phyloP scores from a whole-genome alignment of 2,888 invertebrate species.

The Sinotaia quadrata region DNA sequence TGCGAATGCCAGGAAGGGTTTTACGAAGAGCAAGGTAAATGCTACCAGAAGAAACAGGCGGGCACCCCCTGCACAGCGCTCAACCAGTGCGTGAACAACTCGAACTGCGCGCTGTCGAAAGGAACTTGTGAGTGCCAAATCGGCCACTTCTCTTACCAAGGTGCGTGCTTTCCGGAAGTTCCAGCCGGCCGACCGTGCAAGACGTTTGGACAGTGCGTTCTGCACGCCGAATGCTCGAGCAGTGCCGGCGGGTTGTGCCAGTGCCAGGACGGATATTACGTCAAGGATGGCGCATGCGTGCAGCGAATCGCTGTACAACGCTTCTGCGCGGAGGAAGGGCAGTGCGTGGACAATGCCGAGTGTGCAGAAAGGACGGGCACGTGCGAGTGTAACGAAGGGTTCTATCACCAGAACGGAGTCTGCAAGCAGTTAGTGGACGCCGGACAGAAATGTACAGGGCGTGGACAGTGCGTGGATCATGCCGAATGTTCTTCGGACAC shows the following conservation, averaged over 20 bases:
- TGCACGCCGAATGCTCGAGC: constrained; percentile 32
- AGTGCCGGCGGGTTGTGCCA: constrained; percentile 28
- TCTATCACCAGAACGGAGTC: constrained; percentile 23
- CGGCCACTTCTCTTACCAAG: constrained; percentile 25
- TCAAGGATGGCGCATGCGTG: constrained; percentile 27
- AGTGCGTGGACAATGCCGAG: constrained; percentile 31
- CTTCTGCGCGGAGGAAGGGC: constrained; percentile 21
- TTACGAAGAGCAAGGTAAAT: constrained; percentile 22
- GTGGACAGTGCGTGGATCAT: constrained; percentile 26
- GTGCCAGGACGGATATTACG: constrained; percentile 27
- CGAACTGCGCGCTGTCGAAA: constrained; percentile 26
- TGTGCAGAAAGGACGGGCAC: constrained; percentile 28
- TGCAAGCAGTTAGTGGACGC: constrained; percentile 15
- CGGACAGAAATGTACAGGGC: constrained; percentile 19
- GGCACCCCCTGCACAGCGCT: constrained; percentile 18
- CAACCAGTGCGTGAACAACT: constrained; percentile 31
- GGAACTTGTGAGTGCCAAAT: constrained; percentile 25
- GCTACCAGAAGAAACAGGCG: constrained; percentile 16
- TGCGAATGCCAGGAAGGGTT: constrained; percentile 25
- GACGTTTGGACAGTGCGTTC: constrained; percentile 30
- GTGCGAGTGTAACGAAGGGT: constrained; percentile 27
- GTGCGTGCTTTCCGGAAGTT: constrained; percentile 19
- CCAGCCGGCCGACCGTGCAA: constrained; percentile 30
- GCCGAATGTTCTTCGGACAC: constrained; percentile 24
- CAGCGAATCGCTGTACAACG: constrained; percentile 16